These are phyloP conservation scores for Umimayanthus chanpuru DNA, from an alignment of 92 coral and sea anemone species.

Conservation along the genomic window DNA sequence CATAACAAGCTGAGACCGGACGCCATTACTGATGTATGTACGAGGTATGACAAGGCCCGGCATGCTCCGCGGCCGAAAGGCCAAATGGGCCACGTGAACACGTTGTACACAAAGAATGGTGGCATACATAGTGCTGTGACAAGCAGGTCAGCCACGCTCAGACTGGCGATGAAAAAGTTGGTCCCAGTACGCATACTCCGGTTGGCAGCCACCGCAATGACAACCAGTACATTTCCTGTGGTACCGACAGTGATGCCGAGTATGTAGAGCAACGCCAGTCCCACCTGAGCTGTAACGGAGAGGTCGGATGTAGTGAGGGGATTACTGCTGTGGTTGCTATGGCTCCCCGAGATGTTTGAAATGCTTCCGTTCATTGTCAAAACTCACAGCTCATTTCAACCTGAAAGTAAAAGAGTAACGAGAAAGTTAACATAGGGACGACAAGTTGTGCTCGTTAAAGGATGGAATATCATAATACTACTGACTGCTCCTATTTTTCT, in stretches of 20 bases:
- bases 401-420: neutral
- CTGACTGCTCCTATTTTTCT: too few species aligned
- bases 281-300: conserved; percentile 53
- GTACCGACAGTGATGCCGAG: conserved; percentile 65
- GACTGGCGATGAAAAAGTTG: conserved; percentile 74
- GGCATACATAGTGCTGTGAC: conserved; percentile 82
- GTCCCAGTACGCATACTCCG: conserved; percentile 83
- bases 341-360: neutral
- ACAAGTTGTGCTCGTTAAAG: too few species aligned
- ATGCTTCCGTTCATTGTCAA: neutral
- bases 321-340: neutral
- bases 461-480: too few species aligned
- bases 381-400: conserved; percentile 10
- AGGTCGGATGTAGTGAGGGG: neutral
- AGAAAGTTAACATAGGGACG: neutral
- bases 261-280: conserved; percentile 58
- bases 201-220: conserved; percentile 72
- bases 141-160: conserved; percentile 76
- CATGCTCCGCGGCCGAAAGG: conserved; percentile 76
- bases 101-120: conserved; percentile 77
- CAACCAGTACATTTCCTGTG: conserved; percentile 71
- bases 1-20: conserved; percentile 77
- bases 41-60: conserved; percentile 64
- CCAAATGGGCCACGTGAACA: conserved; percentile 84
- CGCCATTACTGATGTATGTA: conserved; percentile 87